These are phyloP conservation scores for Babyrousa celebensis DNA, from an alignment of 2,797 vertebrate species.

Conservation along the genomic window DNA sequence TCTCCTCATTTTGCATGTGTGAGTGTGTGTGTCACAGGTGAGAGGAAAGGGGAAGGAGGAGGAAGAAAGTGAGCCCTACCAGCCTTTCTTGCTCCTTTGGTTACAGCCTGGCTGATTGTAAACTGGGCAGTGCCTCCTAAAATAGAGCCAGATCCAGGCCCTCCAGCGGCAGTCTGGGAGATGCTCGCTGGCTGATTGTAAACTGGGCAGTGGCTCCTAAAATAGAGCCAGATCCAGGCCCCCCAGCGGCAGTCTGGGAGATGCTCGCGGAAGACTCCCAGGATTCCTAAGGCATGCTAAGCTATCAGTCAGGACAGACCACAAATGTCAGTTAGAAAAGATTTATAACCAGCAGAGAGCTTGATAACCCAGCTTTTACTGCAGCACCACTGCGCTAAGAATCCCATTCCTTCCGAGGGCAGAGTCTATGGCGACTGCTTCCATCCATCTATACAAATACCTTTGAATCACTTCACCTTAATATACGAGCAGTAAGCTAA, in stretches of 20 bases:
- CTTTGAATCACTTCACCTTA: background rate
- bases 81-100: no score
- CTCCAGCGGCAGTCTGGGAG: background rate
- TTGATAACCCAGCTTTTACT: background rate
- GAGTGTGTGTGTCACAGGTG: no score
- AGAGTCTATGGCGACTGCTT: background rate
- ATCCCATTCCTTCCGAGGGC: background rate
- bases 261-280: background rate
- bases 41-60: background rate
- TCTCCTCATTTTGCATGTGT: background rate
- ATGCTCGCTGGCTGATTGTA: background rate
- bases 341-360: background rate
- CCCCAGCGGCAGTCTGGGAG: background rate
- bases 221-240: background rate
- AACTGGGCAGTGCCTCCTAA: background rate
- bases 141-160: background rate
- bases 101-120: fast-evolving
- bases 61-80: background rate
- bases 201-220: background rate
- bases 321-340: background rate
- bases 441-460: background rate
- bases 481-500: background rate
- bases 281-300: background rate
- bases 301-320: background rate
- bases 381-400: fast-evolving